These are phyloP conservation scores for Clarias pachynema DNA, from an alignment of 2,797 vertebrate genomes.

Conservation along the genomic window DNA sequence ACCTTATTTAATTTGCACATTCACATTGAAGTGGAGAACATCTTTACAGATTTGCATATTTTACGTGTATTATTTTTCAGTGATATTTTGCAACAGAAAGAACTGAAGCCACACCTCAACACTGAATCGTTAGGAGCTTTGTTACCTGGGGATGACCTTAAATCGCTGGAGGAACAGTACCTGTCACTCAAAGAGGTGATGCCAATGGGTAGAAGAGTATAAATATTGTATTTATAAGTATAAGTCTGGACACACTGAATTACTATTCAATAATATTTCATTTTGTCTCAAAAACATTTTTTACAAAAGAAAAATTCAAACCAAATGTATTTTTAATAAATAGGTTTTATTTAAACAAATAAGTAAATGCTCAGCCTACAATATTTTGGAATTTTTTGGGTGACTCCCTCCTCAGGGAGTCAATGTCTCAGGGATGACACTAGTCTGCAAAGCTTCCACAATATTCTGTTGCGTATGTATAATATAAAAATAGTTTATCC, in stretches of 20 bases:
- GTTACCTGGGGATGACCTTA: conserved; percentile 67
- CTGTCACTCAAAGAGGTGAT: conserved; percentile 76
- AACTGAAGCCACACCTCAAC: conserved; percentile 73
- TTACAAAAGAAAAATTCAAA: not conserved
- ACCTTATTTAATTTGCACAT: not conserved
- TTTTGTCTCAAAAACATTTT: not conserved
- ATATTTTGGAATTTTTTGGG: not conserved
- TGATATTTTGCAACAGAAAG: conserved; percentile 76
- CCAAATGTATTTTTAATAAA: not conserved
- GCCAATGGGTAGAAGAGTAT: not conserved
- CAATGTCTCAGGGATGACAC: not conserved
- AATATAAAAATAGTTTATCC: too few species aligned
- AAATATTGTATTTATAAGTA: too few species aligned
- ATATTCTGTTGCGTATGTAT: too few species aligned
- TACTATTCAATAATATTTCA: not conserved
- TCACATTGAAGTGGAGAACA: not conserved
- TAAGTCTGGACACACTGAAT: not conserved
- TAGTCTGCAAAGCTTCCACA: not conserved
- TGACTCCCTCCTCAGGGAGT: not conserved
- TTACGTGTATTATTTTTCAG: conserved; percentile 61
- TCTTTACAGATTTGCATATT: not conserved
- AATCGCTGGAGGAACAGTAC: conserved; percentile 71
- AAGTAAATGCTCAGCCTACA: not conserved
- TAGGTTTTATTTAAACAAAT: not conserved
- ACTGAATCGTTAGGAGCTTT: conserved; percentile 72